Evolutionary conservation across 2,888 invertebrate genomes (phyloP).

Genomic region (Oscheius sp.): DNA sequence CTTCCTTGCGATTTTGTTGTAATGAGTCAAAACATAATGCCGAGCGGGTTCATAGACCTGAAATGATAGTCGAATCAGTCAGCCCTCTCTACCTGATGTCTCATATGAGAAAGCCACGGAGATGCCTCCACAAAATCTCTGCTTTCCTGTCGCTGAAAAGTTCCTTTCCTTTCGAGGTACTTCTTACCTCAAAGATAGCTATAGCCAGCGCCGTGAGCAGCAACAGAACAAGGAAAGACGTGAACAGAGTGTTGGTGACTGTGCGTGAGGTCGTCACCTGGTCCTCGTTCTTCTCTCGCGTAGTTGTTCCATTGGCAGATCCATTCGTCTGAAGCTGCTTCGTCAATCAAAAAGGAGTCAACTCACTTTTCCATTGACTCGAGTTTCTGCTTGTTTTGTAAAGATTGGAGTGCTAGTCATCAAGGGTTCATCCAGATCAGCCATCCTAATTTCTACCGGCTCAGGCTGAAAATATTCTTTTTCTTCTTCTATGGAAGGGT

Average conservation of each 20-base stretch:
- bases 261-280: conserved; percentile 4
- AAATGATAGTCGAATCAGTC: too few relatives aligned
- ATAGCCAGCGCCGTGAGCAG: conserved; percentile 27
- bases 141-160: conserved; percentile 28
- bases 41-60: conserved; percentile 55
- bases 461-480: conserved; percentile 10
- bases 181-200: conserved; percentile 32
- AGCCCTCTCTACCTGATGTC: too few relatives aligned
- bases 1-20: conserved; percentile 22
- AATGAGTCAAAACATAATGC: conserved; percentile 41
- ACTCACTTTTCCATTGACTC: conserved; percentile 1
- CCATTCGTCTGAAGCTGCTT: not conserved
- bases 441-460: not conserved
- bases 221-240: conserved; percentile 27
- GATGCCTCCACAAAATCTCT: conserved; percentile 44
- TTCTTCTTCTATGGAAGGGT: not conserved
- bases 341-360: not conserved
- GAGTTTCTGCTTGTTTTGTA: too few relatives aligned
- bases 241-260: conserved; percentile 31
- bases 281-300: not conserved
- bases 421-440: conserved; percentile 13
- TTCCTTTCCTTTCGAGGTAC: not conserved
- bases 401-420: conserved; percentile 25
- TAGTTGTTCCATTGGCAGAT: conserved; percentile 6
- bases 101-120: conserved; percentile 38